Base-by-base conservation (phyloP, 2,888 invertebrate genomes). In the Mechanitis mazaeus region DNA sequence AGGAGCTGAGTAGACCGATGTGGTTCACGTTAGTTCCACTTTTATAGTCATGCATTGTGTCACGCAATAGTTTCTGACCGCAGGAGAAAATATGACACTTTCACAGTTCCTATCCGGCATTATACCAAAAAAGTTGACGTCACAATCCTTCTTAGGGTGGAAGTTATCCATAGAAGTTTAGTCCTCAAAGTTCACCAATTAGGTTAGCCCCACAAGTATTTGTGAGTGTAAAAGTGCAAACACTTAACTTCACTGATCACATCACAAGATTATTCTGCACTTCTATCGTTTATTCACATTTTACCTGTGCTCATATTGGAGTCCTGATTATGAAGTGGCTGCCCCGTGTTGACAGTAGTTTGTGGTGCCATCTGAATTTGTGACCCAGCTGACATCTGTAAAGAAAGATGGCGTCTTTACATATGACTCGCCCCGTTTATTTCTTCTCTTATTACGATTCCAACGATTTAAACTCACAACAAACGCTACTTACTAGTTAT, bases 321-420 rank as follows among this genome's bases (percentile, higher is more conserved):
- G 94, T 97, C 97, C 93, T 97, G 97, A 94, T 94, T 97, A 93
- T 95, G 95, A 91, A 93, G 93, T 91, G 95, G 93, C 93, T 95
- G 94, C 85, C 91, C 91, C 81, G 94, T 93, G 93, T 93, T 94
- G 92, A 94, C 93, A 91, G 95, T 95, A 90, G 95, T 94, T 94
- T 96, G 96, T 91, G 96, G 96, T 94, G 96, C 96, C 96, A 96
- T 96, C 95, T 96, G 96, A 95, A 96, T 94, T 94, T 96, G 96
- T 93, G 96, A 95, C 93, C 96, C 96, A 94, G 96, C 96, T 94
- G 96, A 96, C 96, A 96, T 96, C 96, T 96, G 93, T 78, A 94
- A 93, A 89, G 88, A 85, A 89, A 90, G 87, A 90, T 90, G 90
- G 90, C 90, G 89, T 87, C 90, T 87, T 87, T 89, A 88, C 88